Conservation (phyloP, 2,113 vertebrate genomes). For the Nasalis larvatus region DNA sequence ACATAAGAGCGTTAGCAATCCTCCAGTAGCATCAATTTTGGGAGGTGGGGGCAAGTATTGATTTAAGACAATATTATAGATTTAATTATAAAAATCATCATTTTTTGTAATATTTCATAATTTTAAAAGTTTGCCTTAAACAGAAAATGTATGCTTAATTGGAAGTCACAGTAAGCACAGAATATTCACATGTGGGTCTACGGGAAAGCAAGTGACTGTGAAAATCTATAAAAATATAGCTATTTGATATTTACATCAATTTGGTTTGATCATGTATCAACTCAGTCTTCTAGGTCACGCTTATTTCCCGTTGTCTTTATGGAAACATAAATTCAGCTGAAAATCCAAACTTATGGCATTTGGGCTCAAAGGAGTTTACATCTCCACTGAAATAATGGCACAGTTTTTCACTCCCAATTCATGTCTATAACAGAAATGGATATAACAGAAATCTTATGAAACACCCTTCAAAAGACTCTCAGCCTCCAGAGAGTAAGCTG, state of each 20-base stretch:
- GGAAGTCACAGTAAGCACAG: neutral
- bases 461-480: constrained; percentile 35
- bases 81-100: neutral
- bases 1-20: neutral
- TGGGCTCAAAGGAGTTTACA: constrained; percentile 36
- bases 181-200: neutral
- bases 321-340: constrained; percentile 41
- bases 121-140: constrained; percentile 42
- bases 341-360: constrained; percentile 26
- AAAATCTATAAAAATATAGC: neutral
- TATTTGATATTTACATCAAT: neutral
- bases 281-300: neutral
- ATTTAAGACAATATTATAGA: neutral
- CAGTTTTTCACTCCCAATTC: constrained; percentile 35
- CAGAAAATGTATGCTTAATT: constrained; percentile 14
- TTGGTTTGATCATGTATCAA: neutral
- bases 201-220: neutral
- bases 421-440: constrained; percentile 28
- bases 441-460: constrained; percentile 47
- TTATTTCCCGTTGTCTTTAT: neutral
- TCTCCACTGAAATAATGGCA: constrained; percentile 16
- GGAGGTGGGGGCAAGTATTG: neutral
- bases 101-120: neutral
- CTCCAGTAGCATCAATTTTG: constrained; percentile 12
- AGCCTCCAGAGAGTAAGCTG: constrained; percentile 52